Evolutionary conservation across 2,113 vertebrate species (phyloP).

Genomic region (Numida meleagris): DNA sequence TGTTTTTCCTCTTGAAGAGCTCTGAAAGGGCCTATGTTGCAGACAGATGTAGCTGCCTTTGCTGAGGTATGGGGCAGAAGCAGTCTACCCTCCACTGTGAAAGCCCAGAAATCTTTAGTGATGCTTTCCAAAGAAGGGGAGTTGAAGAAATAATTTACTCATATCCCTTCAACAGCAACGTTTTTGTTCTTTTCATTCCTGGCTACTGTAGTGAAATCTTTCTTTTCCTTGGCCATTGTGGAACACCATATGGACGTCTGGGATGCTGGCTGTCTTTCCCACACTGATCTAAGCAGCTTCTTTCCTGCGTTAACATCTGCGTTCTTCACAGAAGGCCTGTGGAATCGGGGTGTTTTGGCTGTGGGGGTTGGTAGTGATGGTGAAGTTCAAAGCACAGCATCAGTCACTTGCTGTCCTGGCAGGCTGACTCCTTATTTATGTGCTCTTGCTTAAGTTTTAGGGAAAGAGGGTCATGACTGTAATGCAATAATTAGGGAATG

Average conservation of each 20-base stretch:
- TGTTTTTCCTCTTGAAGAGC: neutral
- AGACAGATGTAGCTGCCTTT: neutral
- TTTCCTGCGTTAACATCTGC: neutral
- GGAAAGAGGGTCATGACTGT: neutral
- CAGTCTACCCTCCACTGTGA: neutral
- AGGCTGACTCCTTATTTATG: neutral
- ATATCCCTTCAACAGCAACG: neutral
- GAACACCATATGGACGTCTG: neutral
- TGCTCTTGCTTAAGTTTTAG: constrained; percentile 23
- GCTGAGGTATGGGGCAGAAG: neutral
- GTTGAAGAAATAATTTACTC: neutral
- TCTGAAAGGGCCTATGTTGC: neutral
- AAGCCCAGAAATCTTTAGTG: neutral
- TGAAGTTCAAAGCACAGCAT: neutral
- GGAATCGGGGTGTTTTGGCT: neutral
- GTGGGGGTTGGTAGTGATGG: neutral
- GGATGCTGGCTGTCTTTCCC: neutral
- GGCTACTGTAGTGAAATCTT: neutral
- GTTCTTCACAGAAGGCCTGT: neutral
- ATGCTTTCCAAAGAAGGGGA: constrained; percentile 2
- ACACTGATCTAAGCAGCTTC: neutral
- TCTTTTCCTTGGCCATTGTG: neutral
- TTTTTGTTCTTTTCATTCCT: neutral
- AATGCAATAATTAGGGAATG: constrained; percentile 31
- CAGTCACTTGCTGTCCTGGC: constrained; percentile 13